phyloP scores from a whole-genome alignment of 2,113 vertebrate genomes.

The Holacanthus passer region DNA sequence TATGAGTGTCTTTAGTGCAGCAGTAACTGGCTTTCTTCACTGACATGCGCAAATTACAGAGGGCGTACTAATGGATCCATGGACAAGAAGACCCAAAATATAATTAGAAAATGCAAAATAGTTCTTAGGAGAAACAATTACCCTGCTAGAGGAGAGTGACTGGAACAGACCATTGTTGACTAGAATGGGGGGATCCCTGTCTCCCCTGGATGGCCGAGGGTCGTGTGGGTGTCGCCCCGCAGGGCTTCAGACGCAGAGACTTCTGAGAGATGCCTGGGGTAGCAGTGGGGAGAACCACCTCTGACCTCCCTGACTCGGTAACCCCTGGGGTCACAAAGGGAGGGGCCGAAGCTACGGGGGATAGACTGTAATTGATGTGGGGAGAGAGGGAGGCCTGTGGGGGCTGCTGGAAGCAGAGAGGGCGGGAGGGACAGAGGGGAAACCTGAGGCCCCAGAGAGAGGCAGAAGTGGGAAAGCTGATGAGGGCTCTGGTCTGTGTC shows the following conservation, averaged over 20 bases:
- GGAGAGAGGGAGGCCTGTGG: constrained; percentile 58
- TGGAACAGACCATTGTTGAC: constrained; percentile 53
- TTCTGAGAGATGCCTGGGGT: constrained; percentile 80
- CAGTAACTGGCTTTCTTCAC: neutral
- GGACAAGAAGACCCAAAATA: neutral
- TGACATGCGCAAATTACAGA: neutral
- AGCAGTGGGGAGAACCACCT: constrained; percentile 72
- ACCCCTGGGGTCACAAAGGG: constrained; percentile 72
- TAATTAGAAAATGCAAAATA: constrained; percentile 22
- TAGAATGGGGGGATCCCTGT: constrained; percentile 25
- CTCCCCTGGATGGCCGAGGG: constrained; percentile 32
- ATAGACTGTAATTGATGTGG: constrained; percentile 78
- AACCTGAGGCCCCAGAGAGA: constrained; percentile 72
- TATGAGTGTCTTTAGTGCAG: neutral
- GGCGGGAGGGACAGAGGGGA: constrained; percentile 50
- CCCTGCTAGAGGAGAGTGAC: constrained; percentile 4
- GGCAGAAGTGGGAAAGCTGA: constrained; percentile 57
- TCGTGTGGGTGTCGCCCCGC: constrained; percentile 60
- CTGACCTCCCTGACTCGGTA: constrained; percentile 68
- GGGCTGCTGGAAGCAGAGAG: constrained; percentile 50
- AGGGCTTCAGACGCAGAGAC: constrained; percentile 66
- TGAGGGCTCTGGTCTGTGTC: constrained; percentile 74
- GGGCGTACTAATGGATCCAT: neutral
- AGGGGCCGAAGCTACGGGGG: constrained; percentile 58
- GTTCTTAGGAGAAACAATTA: constrained; percentile 34